Evolutionary conservation across 2,888 invertebrate genomes (phyloP), one percentile per base, ranked within the genome.

Genomic region (Halocaridina rubra): DNA sequence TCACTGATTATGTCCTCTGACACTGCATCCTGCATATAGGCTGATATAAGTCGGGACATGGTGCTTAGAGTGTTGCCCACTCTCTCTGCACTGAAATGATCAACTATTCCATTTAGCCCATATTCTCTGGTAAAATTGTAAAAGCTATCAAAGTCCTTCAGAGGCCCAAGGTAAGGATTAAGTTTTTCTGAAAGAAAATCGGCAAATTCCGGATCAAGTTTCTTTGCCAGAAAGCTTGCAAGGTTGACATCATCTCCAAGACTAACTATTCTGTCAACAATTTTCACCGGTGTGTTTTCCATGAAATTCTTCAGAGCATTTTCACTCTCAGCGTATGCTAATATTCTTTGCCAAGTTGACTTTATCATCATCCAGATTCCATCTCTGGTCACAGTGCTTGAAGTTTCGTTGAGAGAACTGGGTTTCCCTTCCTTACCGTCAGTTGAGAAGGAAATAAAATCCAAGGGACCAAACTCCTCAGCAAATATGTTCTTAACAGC

Each of bases 171-270:
- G 39, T 71, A 76, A 24, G 80, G 74, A 19, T 16, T 80, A 22
- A 85, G n/a, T 32, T 69, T 29, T 8, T 69, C n/a, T 7, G 80
- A 46, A 8, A 85, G 13, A 33, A 59, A 80, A 53, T 76, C 76
- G 0, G 85, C 85, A 24, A 85, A 79, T 29, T 85, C 85, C 16
- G 46, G 53, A 46, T 85, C 80, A 8, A 85, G 76, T 16, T 85
- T 85, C 29, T 80, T 67, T 29, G 75, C 64, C 16, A 85, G 61
- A 46, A 85, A 80, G 27, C 75, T 69, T 8, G 76, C 30, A 53
- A 85, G 75, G 30, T 69, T 80, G 30, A 85, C 16, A 29, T 85
- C 76, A 33, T 85, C 85, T 19, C 85, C 85, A 19, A 85, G 57
- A 22, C 71, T 71, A 1, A 85, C 27, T 4, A 80, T 8, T n/a